Evolutionary conservation across 2,888 invertebrate genomes (phyloP).

Genomic region (Hypsopygia costalis): DNA sequence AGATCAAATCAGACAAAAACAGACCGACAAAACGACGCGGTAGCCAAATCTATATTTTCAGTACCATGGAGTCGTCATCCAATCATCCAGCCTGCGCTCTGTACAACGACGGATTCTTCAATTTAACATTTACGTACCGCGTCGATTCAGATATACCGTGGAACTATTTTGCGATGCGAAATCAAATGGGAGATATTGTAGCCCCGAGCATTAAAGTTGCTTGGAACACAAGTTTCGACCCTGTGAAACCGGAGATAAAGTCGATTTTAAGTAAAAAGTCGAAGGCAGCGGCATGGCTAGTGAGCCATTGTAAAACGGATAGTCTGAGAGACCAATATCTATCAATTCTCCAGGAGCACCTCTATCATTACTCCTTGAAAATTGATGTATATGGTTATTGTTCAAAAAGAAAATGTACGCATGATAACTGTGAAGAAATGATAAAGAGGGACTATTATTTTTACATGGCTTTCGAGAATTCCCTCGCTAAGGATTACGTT

Average conservation of each 20-base stretch:
- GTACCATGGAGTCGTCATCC: slow-evolving; percentile 37
- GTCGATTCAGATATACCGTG: slow-evolving; percentile 51
- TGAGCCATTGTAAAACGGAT: slow-evolving; percentile 36
- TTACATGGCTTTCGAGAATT: slow-evolving; percentile 57
- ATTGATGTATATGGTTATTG: slow-evolving; percentile 43
- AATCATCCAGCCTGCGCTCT: slow-evolving; percentile 41
- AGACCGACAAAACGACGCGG: slow-evolving; percentile 25
- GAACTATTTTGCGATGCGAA: slow-evolving; percentile 43
- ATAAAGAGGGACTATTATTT: slow-evolving; percentile 47
- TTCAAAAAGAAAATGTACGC: slow-evolving; percentile 28
- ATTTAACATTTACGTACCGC: slow-evolving; percentile 54
- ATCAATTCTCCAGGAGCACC: slow-evolving; percentile 39
- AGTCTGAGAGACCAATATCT: slow-evolving; percentile 40
- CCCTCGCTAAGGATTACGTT: slow-evolving; percentile 48
- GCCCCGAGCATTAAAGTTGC: slow-evolving; percentile 35
- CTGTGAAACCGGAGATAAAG: slow-evolving; percentile 26
- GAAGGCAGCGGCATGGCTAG: slow-evolving; percentile 50
- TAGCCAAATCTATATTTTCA: slow-evolving; percentile 43
- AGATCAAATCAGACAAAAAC: slow-evolving; percentile 16
- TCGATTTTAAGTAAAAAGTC: slow-evolving; percentile 34
- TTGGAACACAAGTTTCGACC: slow-evolving; percentile 26
- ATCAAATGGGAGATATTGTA: slow-evolving; percentile 30
- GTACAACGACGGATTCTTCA: slow-evolving; percentile 46
- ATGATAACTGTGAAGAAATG: slow-evolving; percentile 31
- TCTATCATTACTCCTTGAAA: slow-evolving; percentile 39